Conservation (phyloP, 2,113 vertebrate genomes). For the Gracilinanus agilis region DNA sequence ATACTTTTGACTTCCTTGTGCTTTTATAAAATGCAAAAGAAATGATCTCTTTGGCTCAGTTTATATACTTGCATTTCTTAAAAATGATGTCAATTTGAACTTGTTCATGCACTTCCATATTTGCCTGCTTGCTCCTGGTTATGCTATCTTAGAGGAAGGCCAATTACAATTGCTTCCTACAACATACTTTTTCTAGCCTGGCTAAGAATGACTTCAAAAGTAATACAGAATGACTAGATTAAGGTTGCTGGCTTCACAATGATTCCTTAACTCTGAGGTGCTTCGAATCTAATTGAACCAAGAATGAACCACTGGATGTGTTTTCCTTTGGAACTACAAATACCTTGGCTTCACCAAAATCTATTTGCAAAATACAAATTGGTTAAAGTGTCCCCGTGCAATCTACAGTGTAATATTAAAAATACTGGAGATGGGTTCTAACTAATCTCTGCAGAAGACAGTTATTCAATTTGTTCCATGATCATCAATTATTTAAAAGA, state of each 20-base stretch:
- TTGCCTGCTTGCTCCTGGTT: constrained; percentile 38
- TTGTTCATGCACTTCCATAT: constrained; percentile 47
- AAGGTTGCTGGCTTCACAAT: background rate
- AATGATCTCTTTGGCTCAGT: constrained; percentile 37
- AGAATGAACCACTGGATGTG: background rate
- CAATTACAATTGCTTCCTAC: constrained; percentile 44
- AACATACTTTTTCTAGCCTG: constrained; percentile 34
- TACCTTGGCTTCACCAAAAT: background rate
- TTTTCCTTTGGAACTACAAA: background rate
- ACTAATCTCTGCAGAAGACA: constrained; percentile 39
- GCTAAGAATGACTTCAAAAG: background rate
- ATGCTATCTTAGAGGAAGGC: constrained; percentile 36
- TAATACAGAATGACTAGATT: background rate
- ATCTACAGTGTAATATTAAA: constrained; percentile 26
- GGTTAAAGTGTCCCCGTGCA: constrained; percentile 34
- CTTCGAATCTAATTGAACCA: background rate
- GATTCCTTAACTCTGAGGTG: background rate
- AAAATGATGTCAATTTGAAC: constrained; percentile 41
- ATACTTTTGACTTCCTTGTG: constrained; percentile 36
- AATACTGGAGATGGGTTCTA: background rate
- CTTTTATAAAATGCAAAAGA: constrained; percentile 51
- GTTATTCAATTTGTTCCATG: constrained; percentile 29
- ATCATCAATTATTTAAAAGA: constrained; percentile 12
- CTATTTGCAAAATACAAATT: constrained; percentile 15
- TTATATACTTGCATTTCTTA: constrained; percentile 47